Conservation (phyloP, 2,888 invertebrate species). For the Epistrophe grossulariae region DNA sequence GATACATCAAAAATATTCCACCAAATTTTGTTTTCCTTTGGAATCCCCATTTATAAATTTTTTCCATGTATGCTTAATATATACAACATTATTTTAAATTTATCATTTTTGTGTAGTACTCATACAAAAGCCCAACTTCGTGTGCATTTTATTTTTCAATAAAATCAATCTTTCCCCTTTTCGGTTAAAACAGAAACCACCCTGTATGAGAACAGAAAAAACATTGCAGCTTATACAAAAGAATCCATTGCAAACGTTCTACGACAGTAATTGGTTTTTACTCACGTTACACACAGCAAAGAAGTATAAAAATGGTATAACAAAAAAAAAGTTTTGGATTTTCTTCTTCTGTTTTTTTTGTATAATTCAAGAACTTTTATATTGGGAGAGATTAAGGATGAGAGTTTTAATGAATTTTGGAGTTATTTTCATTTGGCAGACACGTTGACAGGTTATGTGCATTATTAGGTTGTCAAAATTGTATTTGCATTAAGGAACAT, state of each 20-base stretch:
- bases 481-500: background rate
- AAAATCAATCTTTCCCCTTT: no score
- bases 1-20: no score
- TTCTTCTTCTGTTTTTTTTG: no score
- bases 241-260: conserved; percentile 23
- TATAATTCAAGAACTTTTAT: background rate
- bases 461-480: background rate
- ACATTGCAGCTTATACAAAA: conserved; percentile 8
- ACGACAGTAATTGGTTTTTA: conserved; percentile 67
- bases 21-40: no score
- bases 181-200: background rate
- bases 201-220: conserved; percentile 18
- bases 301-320: background rate
- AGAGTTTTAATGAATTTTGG: conserved; percentile 11
- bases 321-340: background rate
- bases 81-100: no score
- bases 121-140: no score
- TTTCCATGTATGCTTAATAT: no score
- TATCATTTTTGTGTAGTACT: no score
- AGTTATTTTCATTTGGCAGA: background rate
- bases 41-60: no score
- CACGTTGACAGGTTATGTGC: conserved; percentile 6
- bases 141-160: no score
- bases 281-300: conserved; percentile 18
- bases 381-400: background rate